Evolutionary conservation across 2,888 invertebrate species (phyloP).

Genomic region (Sisyra terminalis): DNA sequence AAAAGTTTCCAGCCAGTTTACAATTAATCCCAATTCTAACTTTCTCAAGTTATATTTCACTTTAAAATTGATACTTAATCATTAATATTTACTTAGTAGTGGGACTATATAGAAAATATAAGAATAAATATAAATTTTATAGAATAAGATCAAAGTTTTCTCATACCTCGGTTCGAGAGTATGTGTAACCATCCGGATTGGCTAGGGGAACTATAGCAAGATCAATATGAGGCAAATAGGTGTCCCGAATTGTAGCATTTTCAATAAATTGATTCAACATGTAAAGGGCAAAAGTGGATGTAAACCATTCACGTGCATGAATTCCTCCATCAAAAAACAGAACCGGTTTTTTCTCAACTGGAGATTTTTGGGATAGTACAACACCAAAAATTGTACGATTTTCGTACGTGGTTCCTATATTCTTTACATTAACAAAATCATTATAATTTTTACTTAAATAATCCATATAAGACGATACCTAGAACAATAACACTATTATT

Average conservation of each 20-base stretch:
- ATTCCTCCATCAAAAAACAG: slow-evolving; percentile 39
- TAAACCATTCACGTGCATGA: slow-evolving; percentile 54
- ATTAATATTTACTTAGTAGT: no score
- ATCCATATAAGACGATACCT: slow-evolving; percentile 23
- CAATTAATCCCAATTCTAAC: no score
- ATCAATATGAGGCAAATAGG: slow-evolving; percentile 39
- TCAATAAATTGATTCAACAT: slow-evolving; percentile 38
- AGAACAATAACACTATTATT: no score
- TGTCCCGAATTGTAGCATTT: slow-evolving; percentile 25
- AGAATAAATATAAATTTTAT: no score
- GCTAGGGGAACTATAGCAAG: slow-evolving; percentile 47
- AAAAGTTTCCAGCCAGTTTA: no score
- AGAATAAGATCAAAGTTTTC: no score
- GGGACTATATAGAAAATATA: no score
- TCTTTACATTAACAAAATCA: slow-evolving; percentile 19
- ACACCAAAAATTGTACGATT: slow-evolving; percentile 24
- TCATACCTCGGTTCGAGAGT: no score
- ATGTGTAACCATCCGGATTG: slow-evolving; percentile 45
- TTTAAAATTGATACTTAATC: no score
- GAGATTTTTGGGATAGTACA: no score
- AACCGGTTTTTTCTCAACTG: no score
- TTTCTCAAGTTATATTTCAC: no score
- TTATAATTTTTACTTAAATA: slow-evolving; percentile 18
- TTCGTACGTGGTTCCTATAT: slow-evolving; percentile 26
- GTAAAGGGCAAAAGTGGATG: slow-evolving; percentile 39